phyloP scores from a whole-genome alignment of 2,113 vertebrate species.

The Pseudolaguvia tuberculata region DNA sequence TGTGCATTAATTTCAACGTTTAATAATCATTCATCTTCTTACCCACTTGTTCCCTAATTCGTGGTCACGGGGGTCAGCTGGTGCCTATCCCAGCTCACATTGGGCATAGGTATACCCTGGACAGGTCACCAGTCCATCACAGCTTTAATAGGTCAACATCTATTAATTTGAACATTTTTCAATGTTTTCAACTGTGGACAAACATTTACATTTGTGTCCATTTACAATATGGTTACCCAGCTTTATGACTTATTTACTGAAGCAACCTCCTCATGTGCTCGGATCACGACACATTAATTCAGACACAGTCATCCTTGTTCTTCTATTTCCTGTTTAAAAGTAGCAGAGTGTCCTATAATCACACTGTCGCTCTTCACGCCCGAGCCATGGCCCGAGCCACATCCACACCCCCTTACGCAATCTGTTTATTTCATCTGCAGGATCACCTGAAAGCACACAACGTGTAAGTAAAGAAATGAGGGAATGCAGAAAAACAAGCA shows the following conservation, averaged over 20 bases:
- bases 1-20: not conserved
- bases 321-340: not conserved
- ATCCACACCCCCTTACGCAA: not conserved
- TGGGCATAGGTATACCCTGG: no score
- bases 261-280: not conserved
- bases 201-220: no score
- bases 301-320: not conserved
- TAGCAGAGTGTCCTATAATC: not conserved
- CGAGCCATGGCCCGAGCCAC: not conserved
- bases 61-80: no score
- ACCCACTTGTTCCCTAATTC: no score
- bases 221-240: not conserved
- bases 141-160: no score
- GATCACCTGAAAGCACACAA: slow-evolving; percentile 73
- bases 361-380: slow-evolving; percentile 1
- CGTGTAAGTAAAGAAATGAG: slow-evolving; percentile 13
- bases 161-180: no score
- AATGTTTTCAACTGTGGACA: no score
- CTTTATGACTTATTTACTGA: not conserved
- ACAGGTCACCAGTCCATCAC: no score
- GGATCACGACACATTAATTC: not conserved
- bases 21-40: no score
- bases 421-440: slow-evolving; percentile 79
- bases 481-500: not conserved
- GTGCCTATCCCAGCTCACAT: no score